These are phyloP conservation scores for Leptinotarsa haldemani DNA, from an alignment of 2,888 invertebrate genomes.

Conservation along the genomic window DNA sequence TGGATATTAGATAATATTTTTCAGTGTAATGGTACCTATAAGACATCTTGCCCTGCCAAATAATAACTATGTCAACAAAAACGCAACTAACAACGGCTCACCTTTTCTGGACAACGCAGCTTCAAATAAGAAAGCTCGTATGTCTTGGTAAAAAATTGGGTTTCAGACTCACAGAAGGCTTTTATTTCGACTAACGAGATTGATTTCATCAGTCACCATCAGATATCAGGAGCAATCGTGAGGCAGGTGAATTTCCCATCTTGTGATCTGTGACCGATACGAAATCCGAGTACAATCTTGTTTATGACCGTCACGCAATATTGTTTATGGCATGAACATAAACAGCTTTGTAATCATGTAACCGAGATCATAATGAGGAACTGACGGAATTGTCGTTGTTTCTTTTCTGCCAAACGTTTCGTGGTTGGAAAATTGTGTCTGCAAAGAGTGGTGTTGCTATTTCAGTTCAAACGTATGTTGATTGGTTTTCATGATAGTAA, in stretches of 20 bases:
- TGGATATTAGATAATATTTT: no score
- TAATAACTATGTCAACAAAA: no score
- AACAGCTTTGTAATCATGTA: slow-evolving; percentile 1
- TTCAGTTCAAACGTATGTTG: no score
- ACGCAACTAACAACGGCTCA: no score
- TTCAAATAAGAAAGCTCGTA: no score
- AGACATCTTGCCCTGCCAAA: no score
- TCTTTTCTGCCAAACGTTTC: no score
- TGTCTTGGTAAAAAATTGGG: neutral
- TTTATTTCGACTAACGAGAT: neutral
- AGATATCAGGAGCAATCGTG: neutral
- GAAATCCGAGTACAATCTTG: slow-evolving; percentile 1
- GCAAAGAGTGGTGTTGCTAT: no score
- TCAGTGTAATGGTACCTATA: no score
- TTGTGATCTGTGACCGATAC: slow-evolving; percentile 19
- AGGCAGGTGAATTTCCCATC: slow-evolving; percentile 12
- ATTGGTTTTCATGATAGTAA: no score
- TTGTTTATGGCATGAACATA: slow-evolving; percentile 15
- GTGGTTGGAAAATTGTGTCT: no score
- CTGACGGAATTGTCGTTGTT: neutral
- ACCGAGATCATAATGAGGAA: slow-evolving; percentile 1
- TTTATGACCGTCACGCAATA: slow-evolving; percentile 15
- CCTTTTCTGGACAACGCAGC: no score
- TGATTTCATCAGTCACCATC: neutral
- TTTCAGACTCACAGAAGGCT: neutral